A percentile compares a stretch with the other conserved stretches of the same genome.
These are phyloP conservation scores for Asteroscopus sphinx DNA, from an alignment of 2,888 invertebrate species.

Conservation along the genomic window DNA sequence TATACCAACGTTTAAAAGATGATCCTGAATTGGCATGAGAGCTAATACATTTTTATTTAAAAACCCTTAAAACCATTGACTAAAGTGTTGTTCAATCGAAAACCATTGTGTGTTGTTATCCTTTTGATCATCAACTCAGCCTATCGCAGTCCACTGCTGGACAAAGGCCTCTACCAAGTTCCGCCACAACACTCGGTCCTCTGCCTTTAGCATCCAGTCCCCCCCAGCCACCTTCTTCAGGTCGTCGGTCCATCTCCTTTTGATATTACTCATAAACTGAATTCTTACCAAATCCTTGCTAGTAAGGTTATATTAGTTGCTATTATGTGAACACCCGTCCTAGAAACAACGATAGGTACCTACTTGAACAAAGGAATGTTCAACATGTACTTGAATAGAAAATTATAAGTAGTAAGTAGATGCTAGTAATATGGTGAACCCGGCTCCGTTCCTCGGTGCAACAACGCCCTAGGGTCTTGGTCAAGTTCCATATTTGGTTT, in stretches of 20 bases:
- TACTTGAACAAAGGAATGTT: constrained; percentile 38
- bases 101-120: background rate
- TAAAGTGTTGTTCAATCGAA: background rate
- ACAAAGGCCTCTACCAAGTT: too few relatives aligned
- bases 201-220: too few relatives aligned
- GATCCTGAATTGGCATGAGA: too few relatives aligned
- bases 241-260: too few relatives aligned
- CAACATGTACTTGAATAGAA: constrained; percentile 37
- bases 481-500: constrained; percentile 75
- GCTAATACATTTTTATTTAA: too few relatives aligned
- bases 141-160: too few relatives aligned
- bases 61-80: too few relatives aligned
- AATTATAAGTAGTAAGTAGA: constrained; percentile 47
- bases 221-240: too few relatives aligned
- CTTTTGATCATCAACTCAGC: too few relatives aligned
- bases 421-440: constrained; percentile 54
- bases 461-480: constrained; percentile 62
- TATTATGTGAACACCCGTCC: constrained; percentile 12
- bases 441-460: constrained; percentile 66
- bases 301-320: constrained; percentile 9
- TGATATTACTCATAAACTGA: constrained; percentile 1
- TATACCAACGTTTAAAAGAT: too few relatives aligned
- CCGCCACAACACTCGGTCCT: too few relatives aligned
- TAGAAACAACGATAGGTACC: constrained; percentile 26
- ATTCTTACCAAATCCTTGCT: constrained; percentile 6